phyloP scores from a whole-genome alignment of 2,797 vertebrate genomes.

The Toxotes lorentzi region DNA sequence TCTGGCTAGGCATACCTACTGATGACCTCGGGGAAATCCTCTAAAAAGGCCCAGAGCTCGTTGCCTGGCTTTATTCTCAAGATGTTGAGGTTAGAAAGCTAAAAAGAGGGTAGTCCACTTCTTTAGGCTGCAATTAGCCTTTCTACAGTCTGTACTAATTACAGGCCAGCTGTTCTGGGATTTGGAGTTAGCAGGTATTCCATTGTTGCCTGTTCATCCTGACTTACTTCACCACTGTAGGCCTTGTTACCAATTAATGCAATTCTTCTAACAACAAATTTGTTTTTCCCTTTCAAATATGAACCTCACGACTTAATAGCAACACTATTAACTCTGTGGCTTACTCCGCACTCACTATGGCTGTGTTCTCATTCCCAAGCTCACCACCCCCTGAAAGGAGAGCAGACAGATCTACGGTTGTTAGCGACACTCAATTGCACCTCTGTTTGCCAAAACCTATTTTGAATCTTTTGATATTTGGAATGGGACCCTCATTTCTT shows the following conservation, averaged over 20 bases:
- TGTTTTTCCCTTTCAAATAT: conserved; percentile 11
- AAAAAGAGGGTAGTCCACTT: neutral
- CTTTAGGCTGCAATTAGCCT: conserved; percentile 35
- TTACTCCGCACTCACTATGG: conserved; percentile 11
- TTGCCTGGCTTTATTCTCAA: conserved; percentile 10
- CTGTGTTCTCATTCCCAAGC: conserved; percentile 31
- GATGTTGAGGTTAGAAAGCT: conserved; percentile 21
- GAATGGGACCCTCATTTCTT: conserved; percentile 25
- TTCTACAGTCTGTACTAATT: conserved; percentile 26
- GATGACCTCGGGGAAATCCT: conserved; percentile 21
- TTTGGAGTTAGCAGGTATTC: conserved; percentile 25
- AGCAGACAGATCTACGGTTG: conserved; percentile 14
- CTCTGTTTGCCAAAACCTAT: conserved; percentile 25
- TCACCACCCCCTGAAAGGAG: conserved; percentile 12
- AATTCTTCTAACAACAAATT: conserved; percentile 24
- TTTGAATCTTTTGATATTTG: conserved; percentile 19
- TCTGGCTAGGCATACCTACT: neutral
- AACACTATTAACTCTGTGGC: neutral
- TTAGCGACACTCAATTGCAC: conserved; percentile 48
- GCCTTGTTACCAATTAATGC: conserved; percentile 22
- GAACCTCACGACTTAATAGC: conserved; percentile 12
- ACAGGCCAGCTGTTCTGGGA: conserved; percentile 28
- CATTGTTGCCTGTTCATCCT: conserved; percentile 7
- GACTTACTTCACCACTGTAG: conserved; percentile 14
- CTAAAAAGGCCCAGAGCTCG: neutral